Evolutionary conservation across 1,140 invertebrate genomes (phyloP).

Genomic region (Ectropis grisescens): DNA sequence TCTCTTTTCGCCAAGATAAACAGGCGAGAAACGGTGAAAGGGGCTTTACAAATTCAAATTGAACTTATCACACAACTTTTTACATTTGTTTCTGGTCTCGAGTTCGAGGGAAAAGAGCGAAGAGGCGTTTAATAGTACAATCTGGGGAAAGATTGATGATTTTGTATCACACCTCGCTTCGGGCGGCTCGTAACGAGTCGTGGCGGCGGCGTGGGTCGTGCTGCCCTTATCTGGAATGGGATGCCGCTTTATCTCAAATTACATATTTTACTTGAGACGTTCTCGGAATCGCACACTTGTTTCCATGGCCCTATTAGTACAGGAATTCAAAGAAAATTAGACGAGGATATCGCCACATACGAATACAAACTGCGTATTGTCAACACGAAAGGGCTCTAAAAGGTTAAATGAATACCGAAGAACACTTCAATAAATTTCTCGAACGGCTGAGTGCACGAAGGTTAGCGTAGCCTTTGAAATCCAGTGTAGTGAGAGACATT

Average conservation of each 20-base stretch:
- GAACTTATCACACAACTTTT: constrained; percentile 71
- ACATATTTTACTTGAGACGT: constrained; percentile 65
- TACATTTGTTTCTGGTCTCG: constrained; percentile 69
- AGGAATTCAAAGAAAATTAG: constrained; percentile 10
- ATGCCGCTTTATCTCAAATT: constrained; percentile 67
- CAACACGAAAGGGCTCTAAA: no score
- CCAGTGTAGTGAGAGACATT: no score
- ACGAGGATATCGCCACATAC: no score
- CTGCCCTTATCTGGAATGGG: constrained; percentile 64
- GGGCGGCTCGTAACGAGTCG: constrained; percentile 65
- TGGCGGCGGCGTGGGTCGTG: constrained; percentile 62
- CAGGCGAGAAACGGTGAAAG: constrained; percentile 68
- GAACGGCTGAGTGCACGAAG: no score
- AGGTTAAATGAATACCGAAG: no score
- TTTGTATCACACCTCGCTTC: constrained; percentile 69
- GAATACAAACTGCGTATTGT: no score
- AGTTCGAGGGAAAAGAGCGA: constrained; percentile 63
- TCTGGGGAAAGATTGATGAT: constrained; percentile 69
- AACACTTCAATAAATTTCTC: no score
- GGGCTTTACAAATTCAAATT: constrained; percentile 71
- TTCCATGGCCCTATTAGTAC: constrained; percentile 26
- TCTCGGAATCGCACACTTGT: constrained; percentile 39
- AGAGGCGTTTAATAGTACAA: constrained; percentile 70
- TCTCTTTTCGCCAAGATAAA: constrained; percentile 65
- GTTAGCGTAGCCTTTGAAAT: no score